Conservation (phyloP, 2,113 vertebrate species). For the Bagarius yarrelli region DNA sequence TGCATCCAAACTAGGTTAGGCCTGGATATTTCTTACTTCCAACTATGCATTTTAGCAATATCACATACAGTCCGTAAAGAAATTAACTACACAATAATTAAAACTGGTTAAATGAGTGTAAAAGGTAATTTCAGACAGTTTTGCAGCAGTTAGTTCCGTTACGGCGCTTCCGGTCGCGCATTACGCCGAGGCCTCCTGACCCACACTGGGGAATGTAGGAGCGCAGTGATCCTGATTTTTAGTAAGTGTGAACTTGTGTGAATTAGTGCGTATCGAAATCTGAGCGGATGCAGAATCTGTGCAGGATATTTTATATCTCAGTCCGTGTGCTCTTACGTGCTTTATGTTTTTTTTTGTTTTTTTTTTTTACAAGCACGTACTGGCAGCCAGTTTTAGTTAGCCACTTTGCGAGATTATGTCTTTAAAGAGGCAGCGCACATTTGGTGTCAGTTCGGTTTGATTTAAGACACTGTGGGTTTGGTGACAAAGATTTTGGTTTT, state of each 20-base stretch:
- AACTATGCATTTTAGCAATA: neutral
- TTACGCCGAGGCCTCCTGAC: slow-evolving; percentile 72
- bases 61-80: neutral
- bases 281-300: neutral
- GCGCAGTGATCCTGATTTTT: neutral
- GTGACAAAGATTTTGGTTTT: neutral
- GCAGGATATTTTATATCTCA: neutral
- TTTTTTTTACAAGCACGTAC: neutral
- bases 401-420: neutral
- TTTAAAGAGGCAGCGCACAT: neutral
- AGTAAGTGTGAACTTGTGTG: neutral
- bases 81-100: neutral
- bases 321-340: neutral
- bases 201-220: slow-evolving; percentile 63
- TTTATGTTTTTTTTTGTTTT: neutral
- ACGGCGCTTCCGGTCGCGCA: slow-evolving; percentile 69
- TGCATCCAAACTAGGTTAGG: slow-evolving; percentile 63
- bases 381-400: neutral
- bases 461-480: neutral
- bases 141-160: slow-evolving; percentile 38
- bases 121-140: slow-evolving; percentile 11
- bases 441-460: neutral
- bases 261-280: neutral
- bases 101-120: neutral
- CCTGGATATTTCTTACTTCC: slow-evolving; percentile 49